Conservation (phyloP, 2,888 invertebrate genomes). For the Unio delphinus region DNA sequence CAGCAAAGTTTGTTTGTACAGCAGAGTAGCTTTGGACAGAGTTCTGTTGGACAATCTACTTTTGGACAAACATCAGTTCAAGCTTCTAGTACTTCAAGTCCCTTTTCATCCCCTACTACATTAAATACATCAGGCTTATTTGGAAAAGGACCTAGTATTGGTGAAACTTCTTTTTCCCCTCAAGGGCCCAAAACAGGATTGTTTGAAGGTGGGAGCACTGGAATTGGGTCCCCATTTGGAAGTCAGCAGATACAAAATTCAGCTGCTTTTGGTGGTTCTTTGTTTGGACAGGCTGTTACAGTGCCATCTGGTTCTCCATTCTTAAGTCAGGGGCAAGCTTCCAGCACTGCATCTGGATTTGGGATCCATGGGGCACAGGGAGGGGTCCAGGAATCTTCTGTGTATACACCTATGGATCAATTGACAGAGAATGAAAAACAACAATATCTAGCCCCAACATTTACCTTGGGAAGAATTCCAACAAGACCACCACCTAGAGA, state of each 20-base stretch:
- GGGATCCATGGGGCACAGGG: constrained; percentile 5
- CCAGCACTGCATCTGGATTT: background rate
- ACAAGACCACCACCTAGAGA: constrained; percentile 77
- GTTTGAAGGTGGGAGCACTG: too few relatives aligned
- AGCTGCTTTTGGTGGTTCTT: background rate
- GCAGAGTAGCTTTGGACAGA: constrained; percentile 13
- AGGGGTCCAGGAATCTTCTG: constrained; percentile 6
- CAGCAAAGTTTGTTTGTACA: background rate
- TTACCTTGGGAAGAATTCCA: constrained; percentile 80
- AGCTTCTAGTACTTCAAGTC: constrained; percentile 1
- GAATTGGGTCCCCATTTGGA: constrained; percentile 2
- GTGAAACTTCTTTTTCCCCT: background rate
- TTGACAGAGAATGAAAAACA: constrained; percentile 77
- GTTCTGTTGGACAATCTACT: constrained; percentile 12
- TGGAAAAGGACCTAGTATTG: constrained; percentile 9
- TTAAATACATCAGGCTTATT: constrained; percentile 9
- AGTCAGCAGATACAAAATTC: background rate
- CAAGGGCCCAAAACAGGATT: background rate
- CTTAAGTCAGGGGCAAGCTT: constrained; percentile 1
- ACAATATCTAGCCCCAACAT: constrained; percentile 78
- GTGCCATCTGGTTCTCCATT: constrained; percentile 9
- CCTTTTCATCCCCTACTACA: background rate
- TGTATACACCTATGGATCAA: constrained; percentile 69
- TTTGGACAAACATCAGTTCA: constrained; percentile 5
- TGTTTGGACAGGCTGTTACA: constrained; percentile 8